Evolutionary conservation across 2,888 invertebrate genomes (phyloP).

Genomic region (Dynastes hyllus): DNA sequence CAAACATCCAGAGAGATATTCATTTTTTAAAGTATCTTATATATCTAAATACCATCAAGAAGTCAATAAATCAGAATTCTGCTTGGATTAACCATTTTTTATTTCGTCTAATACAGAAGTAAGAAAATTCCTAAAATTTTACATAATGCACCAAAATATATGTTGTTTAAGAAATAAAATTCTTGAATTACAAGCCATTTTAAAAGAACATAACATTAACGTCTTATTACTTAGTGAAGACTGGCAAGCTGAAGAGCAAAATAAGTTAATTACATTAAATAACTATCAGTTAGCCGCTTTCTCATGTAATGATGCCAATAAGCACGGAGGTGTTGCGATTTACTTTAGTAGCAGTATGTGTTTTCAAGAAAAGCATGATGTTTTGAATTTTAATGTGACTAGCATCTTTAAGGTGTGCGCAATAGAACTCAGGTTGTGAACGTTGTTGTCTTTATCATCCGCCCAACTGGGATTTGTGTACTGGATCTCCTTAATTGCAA

Average conservation of each 20-base stretch:
- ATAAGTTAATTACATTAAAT: neutral
- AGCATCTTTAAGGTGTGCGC: too few species aligned
- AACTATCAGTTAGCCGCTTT: neutral
- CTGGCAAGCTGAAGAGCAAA: constrained; percentile 6
- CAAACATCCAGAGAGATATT: neutral
- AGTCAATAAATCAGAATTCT: constrained; percentile 6
- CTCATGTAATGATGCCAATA: neutral
- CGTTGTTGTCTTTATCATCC: neutral
- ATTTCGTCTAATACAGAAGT: too few species aligned
- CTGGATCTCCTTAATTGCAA: too few species aligned
- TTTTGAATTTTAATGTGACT: too few species aligned
- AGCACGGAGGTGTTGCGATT: neutral
- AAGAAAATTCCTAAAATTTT: too few species aligned
- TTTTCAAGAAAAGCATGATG: neutral
- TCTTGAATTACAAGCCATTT: too few species aligned
- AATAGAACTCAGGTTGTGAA: neutral
- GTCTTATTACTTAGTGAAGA: neutral
- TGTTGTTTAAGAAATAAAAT: too few species aligned
- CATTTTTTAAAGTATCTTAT: neutral
- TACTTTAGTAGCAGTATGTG: neutral
- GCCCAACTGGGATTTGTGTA: neutral
- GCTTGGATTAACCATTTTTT: neutral
- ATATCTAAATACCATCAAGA: neutral
- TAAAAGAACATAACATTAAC: too few species aligned
- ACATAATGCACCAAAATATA: neutral